Base-by-base conservation (phyloP, 92 coral and sea anemone genomes). In the Pocillopora meandrina region DNA sequence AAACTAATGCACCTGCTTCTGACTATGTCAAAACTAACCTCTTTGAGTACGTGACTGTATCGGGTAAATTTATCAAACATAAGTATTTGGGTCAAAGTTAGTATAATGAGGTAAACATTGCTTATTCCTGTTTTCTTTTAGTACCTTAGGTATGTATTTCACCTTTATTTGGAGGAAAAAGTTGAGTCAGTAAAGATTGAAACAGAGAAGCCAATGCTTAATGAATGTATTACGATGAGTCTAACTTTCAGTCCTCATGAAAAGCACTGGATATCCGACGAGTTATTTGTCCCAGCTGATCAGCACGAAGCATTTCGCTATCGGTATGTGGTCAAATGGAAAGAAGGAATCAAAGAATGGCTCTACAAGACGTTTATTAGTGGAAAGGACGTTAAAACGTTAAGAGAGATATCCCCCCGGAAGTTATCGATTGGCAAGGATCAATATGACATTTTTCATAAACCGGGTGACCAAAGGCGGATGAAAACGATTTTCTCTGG, bases 361-460 rank as follows among this genome's bases (percentile, higher is more conserved):
- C 0, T 73, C 10, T 0, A 34, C 9, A 71, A 21, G 20, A 23
- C 1, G 14, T 0, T 74, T 56, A 0, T 19, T 8, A 9, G 86
- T 13, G 64, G 55, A 60, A 82, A 72, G 62, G 86, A 62, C 13
- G 79, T 71, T 0, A 61, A 78, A 70, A 14, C 17, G 15, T 84
- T 71, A n/a, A 12, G 61, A 35, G 76, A 78, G 62, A 65, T 1
- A 78, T 1, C 7, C 0, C 0, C 58, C 7, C 68, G 84, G 1
- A 56, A 6, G 59, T 15, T 89, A 5, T 65, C 56, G 19, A 9
- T n/a, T 18, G 71, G 90, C 1, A 72, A 5, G 4, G 77, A 87
- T 70, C 98, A 96, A 66, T 92, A 83, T 85, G 98, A 94, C 85
- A 86, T 90, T 20, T 92, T 93, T 84, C 85, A 66, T 63, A 16